These are phyloP conservation scores for Sebastes vulpes DNA, from an alignment of 2,797 vertebrate species.

Conservation along the genomic window DNA sequence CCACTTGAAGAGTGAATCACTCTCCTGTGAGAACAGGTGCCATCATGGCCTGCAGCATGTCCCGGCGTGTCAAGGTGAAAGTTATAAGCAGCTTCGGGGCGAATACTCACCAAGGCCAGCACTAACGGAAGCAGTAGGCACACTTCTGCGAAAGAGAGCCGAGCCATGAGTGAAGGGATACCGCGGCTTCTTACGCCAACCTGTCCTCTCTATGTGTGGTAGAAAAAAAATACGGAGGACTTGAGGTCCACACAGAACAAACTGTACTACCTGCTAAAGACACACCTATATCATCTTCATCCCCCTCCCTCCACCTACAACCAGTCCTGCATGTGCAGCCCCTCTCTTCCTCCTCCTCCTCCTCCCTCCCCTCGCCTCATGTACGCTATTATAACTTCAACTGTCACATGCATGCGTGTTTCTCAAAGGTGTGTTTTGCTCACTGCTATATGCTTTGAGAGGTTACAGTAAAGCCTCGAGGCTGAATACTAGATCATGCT, in stretches of 20 bases:
- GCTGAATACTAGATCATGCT: not conserved
- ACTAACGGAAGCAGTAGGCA: conserved; percentile 53
- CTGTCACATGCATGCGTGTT: conserved; percentile 22
- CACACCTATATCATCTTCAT: conserved; percentile 13
- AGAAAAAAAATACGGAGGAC: not conserved
- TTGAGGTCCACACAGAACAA: not conserved
- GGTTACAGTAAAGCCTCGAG: not conserved
- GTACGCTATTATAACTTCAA: not conserved
- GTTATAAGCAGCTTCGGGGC: not conserved
- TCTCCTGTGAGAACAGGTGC: not conserved
- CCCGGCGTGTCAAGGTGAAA: not conserved
- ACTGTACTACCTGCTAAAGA: not conserved
- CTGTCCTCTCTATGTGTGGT: not conserved
- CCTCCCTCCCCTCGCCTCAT: not conserved
- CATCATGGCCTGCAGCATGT: not conserved
- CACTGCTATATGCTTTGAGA: not conserved
- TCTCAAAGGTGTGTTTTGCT: conserved; percentile 45
- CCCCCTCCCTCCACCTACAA: not conserved
- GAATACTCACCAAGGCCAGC: conserved; percentile 59
- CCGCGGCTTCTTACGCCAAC: not conserved
- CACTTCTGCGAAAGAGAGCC: not conserved
- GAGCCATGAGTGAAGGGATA: conserved; percentile 43
- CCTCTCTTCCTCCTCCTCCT: not conserved
- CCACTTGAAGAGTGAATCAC: not conserved
- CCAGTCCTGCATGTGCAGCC: not conserved